phyloP scores from a whole-genome alignment of 1,140 invertebrate species.

The Atta texana region DNA sequence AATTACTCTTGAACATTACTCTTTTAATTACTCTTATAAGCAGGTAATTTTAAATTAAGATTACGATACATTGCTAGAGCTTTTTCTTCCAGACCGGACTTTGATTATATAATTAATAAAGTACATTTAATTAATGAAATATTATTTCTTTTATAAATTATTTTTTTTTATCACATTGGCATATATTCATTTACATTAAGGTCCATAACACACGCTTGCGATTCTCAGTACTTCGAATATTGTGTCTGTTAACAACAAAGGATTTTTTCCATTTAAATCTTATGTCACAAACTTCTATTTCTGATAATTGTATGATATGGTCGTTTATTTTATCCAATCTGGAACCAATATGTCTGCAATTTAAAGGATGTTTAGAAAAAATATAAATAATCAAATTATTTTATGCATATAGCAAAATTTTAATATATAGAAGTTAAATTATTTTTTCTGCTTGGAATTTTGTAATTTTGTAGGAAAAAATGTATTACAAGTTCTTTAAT shows the following conservation, averaged over 20 bases:
- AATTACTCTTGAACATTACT: not conserved
- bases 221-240: not conserved
- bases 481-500: no score
- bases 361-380: not conserved
- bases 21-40: no score
- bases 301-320: not conserved
- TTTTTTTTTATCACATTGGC: not conserved
- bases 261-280: not conserved
- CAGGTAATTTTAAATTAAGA: not conserved
- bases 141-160: not conserved
- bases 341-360: constrained; percentile 17
- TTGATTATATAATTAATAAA: not conserved
- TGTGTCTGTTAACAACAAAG: not conserved
- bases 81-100: no score
- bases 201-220: not conserved
- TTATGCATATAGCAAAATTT: not conserved
- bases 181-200: constrained; percentile 2
- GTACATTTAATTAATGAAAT: not conserved
- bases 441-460: not conserved
- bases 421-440: not conserved
- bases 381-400: not conserved
- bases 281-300: not conserved
- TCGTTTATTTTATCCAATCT: constrained; percentile 14
- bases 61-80: not conserved
- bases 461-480: no score